phyloP scores from a whole-genome alignment of 2,113 vertebrate genomes.

The Rana temporaria region DNA sequence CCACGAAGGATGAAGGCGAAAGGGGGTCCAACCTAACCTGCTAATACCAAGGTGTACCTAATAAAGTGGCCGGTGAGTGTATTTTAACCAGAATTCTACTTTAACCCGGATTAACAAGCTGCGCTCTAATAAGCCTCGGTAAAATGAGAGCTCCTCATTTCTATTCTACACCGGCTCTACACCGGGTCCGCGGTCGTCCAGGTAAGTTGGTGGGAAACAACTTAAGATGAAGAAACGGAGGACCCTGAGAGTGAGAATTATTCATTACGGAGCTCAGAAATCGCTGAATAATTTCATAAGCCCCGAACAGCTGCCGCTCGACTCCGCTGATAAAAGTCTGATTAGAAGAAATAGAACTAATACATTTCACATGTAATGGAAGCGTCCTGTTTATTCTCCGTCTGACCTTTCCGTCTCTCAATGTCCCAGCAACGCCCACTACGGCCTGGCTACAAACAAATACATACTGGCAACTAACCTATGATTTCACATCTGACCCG shows the following conservation, averaged over 20 bases:
- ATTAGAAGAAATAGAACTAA: conserved; percentile 35
- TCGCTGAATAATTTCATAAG: conserved; percentile 56
- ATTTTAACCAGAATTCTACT: no score
- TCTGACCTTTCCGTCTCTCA: conserved; percentile 39
- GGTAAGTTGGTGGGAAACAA: conserved; percentile 14
- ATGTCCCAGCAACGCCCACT: not conserved
- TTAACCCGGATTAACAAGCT: no score
- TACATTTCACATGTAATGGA: not conserved
- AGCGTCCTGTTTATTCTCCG: not conserved
- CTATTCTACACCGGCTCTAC: no score
- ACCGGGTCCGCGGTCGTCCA: not conserved
- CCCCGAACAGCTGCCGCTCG: conserved; percentile 43
- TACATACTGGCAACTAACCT: no score
- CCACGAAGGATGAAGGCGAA: no score
- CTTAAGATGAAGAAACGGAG: conserved; percentile 7
- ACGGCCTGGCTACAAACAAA: no score
- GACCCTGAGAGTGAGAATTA: conserved; percentile 17
- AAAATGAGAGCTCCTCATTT: no score
- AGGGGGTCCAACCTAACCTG: no score
- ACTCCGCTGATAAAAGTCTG: conserved; percentile 49
- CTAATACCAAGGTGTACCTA: no score
- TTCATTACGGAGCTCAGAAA: conserved; percentile 42
- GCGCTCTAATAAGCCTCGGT: no score
- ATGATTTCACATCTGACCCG: no score
- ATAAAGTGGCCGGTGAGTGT: no score